Evolutionary conservation across 92 coral and sea anemone genomes (phyloP), one percentile per base, ranked within the genome.

Genomic region (Anthopleura xanthogrammica): DNA sequence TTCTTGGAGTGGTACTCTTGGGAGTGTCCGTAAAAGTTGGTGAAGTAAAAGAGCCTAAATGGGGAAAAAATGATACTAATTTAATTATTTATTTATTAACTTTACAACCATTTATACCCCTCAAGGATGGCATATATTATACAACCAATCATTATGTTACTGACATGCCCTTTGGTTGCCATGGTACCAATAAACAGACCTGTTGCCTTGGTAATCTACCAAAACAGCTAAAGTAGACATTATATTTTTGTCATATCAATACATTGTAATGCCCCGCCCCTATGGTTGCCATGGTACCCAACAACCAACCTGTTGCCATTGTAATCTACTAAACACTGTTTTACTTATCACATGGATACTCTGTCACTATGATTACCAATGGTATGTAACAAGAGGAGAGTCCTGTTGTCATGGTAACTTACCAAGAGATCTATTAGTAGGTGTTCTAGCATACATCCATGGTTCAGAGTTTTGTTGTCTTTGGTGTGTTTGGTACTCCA

Each of bases 401-500:
- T 3, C 83, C 42, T 54, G n/a, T 82, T 82, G 22, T 29, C 70
- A 20, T 62, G 70, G 70, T 20, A n/a, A 62, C 74, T 16, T 84
- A 85, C 83, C 83, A 5, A 77, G 23, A 10, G 36, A 3, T 82
- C 42, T 52, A 12, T 82, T 82, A 39, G 83, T 65, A 17, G 85
- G 77, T 36, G 89, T 76, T 22, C 79, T n/a, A 24, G 54, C 65
- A 82, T 60, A 46, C n/a, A 56, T 79, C 79, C 81, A 79, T 50
- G 77, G 79, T 60, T 85, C 89, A 76, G 76, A 66, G 82, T 73
- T 78, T 36, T 73, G 90, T 55, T 92, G 93, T 75, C 88, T 91
- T 24, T 85, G 81, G 52, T 93, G 85, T 0, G 89, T 79, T 87
- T 92, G 92, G 22, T 85, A 83, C 36, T 91, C 90, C 16, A 92